Percentiles rank a stretch among this genome's conserved stretches.
phyloP scores from a whole-genome alignment of 2,113 vertebrate species.

The Progne subis region DNA sequence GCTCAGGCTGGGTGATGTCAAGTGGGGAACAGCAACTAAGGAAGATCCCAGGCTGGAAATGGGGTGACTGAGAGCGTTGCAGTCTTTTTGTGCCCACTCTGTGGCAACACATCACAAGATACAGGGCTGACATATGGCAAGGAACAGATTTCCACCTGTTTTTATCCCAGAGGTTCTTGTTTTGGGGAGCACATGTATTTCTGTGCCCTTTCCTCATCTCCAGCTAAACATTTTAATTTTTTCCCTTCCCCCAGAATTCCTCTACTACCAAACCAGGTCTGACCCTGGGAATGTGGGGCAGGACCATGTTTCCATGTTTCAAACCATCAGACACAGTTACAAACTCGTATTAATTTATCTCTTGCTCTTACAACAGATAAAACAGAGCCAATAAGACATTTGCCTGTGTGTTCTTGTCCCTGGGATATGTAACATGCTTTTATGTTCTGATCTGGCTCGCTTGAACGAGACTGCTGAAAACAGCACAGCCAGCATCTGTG shows the following conservation, averaged over 20 bases:
- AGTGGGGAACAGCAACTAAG: no score
- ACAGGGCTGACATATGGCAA: rapidly evolving
- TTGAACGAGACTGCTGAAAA: conserved; percentile 18
- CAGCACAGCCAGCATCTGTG: conserved; percentile 47
- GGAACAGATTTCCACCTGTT: neutral
- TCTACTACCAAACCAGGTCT: neutral
- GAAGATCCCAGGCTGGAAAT: neutral
- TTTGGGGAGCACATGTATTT: neutral
- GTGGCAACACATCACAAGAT: neutral
- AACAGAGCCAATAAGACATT: neutral
- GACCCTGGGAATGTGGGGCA: neutral
- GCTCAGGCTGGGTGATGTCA: neutral
- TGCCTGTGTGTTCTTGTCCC: neutral
- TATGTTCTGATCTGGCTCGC: neutral
- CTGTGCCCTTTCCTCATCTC: neutral
- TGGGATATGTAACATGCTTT: conserved; percentile 16
- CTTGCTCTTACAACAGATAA: neutral
- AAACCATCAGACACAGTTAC: neutral
- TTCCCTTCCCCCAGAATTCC: neutral
- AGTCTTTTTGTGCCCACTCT: neutral
- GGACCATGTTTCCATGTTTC: neutral
- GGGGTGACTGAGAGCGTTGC: neutral
- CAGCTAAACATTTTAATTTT: neutral
- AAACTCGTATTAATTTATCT: neutral
- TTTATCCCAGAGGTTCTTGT: neutral